Percentiles rank a stretch among this genome's conserved stretches.
These are phyloP conservation scores for Butorides virescens DNA, from an alignment of 2,113 vertebrate species.

Conservation along the genomic window DNA sequence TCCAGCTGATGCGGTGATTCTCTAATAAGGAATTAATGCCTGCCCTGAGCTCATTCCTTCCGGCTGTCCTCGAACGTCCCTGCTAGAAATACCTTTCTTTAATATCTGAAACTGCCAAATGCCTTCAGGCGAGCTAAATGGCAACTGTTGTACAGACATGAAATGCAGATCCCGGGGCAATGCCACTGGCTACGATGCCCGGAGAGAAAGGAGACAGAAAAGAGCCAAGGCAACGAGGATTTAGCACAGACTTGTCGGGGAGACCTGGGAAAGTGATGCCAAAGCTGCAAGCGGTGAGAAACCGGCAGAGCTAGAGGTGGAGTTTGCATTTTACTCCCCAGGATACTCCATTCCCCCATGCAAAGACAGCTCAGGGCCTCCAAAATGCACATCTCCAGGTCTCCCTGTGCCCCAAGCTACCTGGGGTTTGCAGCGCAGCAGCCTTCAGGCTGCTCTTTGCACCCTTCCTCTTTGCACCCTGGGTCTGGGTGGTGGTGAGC, in stretches of 20 bases:
- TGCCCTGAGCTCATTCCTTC: neutral
- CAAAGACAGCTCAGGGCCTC: neutral
- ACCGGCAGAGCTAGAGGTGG: rapidly evolving
- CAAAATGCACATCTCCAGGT: neutral
- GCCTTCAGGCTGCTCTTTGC: neutral
- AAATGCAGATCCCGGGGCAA: neutral
- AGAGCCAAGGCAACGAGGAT: neutral
- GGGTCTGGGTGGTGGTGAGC: neutral
- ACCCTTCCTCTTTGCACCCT: neutral
- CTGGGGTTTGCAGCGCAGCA: neutral
- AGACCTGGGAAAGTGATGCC: neutral
- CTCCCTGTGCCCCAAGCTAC: neutral
- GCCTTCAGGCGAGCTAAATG: neutral
- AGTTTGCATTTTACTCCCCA: neutral
- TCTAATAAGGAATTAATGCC: neutral
- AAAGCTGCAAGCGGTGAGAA: neutral
- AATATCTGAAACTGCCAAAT: neutral
- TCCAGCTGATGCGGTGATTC: neutral
- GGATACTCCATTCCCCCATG: neutral
- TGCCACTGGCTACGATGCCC: rapidly evolving
- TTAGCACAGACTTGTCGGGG: neutral
- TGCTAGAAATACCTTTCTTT: neutral
- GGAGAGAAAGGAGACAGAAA: neutral
- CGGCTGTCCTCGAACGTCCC: neutral
- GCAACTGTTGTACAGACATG: neutral